These are phyloP conservation scores for Corythucha ciliata DNA, from an alignment of 2,888 invertebrate genomes.

Conservation along the genomic window DNA sequence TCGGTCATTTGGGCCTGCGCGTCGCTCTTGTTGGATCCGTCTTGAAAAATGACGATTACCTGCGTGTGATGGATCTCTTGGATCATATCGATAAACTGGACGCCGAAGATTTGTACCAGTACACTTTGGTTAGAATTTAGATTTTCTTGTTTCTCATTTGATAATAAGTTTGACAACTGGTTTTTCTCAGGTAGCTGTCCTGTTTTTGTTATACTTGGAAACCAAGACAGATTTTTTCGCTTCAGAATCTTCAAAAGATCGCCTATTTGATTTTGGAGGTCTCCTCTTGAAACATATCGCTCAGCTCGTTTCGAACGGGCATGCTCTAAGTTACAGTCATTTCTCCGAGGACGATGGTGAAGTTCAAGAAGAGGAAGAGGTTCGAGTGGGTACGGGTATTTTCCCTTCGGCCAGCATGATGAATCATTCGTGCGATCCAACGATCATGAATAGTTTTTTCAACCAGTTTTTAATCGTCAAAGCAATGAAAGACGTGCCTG, in stretches of 20 bases:
- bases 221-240: conserved; percentile 56
- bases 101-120: conserved; percentile 56
- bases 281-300: conserved; percentile 64
- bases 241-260: too few species aligned
- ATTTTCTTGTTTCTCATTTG: conserved; percentile 22
- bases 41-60: conserved; percentile 45
- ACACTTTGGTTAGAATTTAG: conserved; percentile 52
- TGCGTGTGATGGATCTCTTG: conserved; percentile 59
- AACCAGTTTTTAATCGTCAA: conserved; percentile 60
- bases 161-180: not conserved
- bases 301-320: conserved; percentile 73
- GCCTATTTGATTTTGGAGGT: conserved; percentile 52
- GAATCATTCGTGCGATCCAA: conserved; percentile 87
- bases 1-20: conserved; percentile 66
- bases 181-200: conserved; percentile 52
- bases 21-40: conserved; percentile 48
- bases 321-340: conserved; percentile 48
- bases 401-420: conserved; percentile 80
- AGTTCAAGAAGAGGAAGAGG: conserved; percentile 39
- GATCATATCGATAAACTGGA: conserved; percentile 63
- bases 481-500: conserved; percentile 52
- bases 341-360: conserved; percentile 37
- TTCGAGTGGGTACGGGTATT: conserved; percentile 65
- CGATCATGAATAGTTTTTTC: conserved; percentile 67
- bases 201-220: conserved; percentile 56